These are phyloP conservation scores for Andrena trimmerana DNA, from an alignment of 2,888 invertebrate species.

Conservation along the genomic window DNA sequence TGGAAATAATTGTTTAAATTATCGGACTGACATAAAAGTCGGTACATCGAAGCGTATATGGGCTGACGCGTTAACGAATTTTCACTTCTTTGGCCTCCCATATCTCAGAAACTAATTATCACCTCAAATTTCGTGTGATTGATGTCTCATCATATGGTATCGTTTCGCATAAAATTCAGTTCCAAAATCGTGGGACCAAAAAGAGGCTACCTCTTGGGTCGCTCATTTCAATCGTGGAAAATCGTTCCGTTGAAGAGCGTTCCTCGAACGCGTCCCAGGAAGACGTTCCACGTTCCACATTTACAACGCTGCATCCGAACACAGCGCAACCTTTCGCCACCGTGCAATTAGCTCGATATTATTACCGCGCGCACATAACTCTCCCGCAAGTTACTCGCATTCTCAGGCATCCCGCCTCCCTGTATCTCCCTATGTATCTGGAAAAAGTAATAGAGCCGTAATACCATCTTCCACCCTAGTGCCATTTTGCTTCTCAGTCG, in stretches of 20 bases:
- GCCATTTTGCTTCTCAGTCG: constrained; percentile 32
- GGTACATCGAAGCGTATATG: too few relatives aligned
- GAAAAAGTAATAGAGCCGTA: constrained; percentile 63
- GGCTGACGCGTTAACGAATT: too few relatives aligned
- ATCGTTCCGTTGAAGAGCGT: background rate
- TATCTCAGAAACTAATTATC: too few relatives aligned
- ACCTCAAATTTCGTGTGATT: too few relatives aligned
- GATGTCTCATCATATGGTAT: too few relatives aligned
- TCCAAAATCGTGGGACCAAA: too few relatives aligned
- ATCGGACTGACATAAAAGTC: too few relatives aligned
- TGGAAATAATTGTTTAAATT: too few relatives aligned
- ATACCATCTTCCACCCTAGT: constrained; percentile 57
- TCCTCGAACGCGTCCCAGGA: background rate
- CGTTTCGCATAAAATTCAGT: too few relatives aligned
- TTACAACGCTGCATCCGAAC: constrained; percentile 49
- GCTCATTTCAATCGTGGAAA: background rate
- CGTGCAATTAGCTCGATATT: constrained; percentile 78
- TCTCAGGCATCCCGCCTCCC: constrained; percentile 51
- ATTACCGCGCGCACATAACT: constrained; percentile 74
- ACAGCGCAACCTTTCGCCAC: constrained; percentile 52
- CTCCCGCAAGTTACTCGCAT: constrained; percentile 69
- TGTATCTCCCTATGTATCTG: constrained; percentile 51
- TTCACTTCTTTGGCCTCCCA: too few relatives aligned
- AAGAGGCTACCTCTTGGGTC: too few relatives aligned
- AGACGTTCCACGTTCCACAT: constrained; percentile 8